Percentiles rank a stretch among this genome's conserved stretches.
phyloP scores from a whole-genome alignment of 92 coral and sea anemone genomes.

The Palythoa caribaeorum region DNA sequence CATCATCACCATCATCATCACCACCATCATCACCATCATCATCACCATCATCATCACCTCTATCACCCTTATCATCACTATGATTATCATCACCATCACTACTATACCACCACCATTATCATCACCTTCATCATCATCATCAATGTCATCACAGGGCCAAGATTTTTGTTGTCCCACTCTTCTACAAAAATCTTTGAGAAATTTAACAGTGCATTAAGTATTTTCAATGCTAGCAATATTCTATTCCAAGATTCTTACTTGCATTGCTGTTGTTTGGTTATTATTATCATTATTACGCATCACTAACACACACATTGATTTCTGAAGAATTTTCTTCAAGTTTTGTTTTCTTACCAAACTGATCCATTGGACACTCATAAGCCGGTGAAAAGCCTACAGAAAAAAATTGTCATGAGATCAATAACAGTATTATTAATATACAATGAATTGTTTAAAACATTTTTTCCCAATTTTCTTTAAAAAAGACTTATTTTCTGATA shows the following conservation, averaged over 20 bases:
- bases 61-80: too few relatives aligned
- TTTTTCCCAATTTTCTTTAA: too few relatives aligned
- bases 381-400: neutral
- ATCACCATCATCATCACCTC: too few relatives aligned
- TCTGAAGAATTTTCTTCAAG: neutral
- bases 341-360: slow-evolving; percentile 18
- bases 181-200: too few relatives aligned
- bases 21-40: too few relatives aligned
- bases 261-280: neutral
- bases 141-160: too few relatives aligned
- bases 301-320: neutral
- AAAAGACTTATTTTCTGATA: too few relatives aligned
- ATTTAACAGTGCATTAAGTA: too few relatives aligned
- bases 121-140: neutral
- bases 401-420: neutral
- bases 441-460: too few relatives aligned
- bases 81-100: neutral
- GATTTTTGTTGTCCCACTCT: too few relatives aligned
- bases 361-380: slow-evolving; percentile 18
- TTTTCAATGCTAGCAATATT: too few relatives aligned
- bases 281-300: neutral
- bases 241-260: neutral
- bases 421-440: neutral
- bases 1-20: too few relatives aligned
- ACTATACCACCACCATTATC: neutral